Conservation (phyloP, 2,888 invertebrate species). For the Girardia tigrina region DNA sequence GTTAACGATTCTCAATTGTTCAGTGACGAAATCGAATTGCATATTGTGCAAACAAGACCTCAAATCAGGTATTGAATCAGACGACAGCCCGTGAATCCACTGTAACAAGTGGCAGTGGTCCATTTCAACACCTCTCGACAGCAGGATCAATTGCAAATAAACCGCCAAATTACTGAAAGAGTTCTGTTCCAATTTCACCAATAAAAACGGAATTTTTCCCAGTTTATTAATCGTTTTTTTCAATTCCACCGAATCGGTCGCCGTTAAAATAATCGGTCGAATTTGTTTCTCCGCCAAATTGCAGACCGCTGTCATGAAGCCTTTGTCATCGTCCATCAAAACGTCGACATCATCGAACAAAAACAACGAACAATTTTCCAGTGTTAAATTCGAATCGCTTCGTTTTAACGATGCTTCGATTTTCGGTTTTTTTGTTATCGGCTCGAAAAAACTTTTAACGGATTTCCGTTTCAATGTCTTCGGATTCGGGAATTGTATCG, state of each 20-base stretch:
- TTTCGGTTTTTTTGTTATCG: background rate
- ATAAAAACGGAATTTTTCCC: background rate
- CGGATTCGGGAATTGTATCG: background rate
- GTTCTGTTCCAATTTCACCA: background rate
- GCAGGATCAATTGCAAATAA: background rate
- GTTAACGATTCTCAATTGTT: background rate
- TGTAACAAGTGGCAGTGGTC: background rate
- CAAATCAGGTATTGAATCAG: background rate
- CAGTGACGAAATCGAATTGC: background rate
- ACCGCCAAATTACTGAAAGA: background rate
- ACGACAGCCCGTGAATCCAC: background rate
- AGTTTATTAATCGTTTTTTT: background rate
- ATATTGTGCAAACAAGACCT: background rate
- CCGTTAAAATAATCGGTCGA: constrained; percentile 15
- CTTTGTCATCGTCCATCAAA: constrained; percentile 18
- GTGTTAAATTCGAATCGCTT: background rate
- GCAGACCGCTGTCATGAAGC: background rate
- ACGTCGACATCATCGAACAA: constrained; percentile 21
- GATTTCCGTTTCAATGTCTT: background rate
- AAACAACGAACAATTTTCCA: constrained; percentile 11
- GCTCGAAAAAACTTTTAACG: background rate
- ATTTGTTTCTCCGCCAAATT: background rate
- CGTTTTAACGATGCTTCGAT: background rate
- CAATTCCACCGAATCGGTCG: background rate
- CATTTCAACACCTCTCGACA: background rate